Percentiles rank a stretch among this genome's conserved stretches.
These are phyloP conservation scores for Vannuccia rotundouncinata DNA, from an alignment of 2,888 invertebrate species.

Conservation along the genomic window DNA sequence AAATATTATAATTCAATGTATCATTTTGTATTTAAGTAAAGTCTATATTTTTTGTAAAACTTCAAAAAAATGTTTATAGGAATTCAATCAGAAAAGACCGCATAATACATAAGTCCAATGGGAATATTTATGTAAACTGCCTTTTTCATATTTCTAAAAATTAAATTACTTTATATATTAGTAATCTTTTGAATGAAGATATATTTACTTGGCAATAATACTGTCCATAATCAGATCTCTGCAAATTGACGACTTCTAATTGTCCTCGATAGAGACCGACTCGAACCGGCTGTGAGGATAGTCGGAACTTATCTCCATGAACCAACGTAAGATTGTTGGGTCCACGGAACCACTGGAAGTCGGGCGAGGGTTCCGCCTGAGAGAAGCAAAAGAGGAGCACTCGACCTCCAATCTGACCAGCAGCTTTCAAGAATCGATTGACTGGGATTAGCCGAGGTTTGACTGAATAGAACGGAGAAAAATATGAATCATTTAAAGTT, in stretches of 20 bases:
- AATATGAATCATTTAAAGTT: too few species aligned
- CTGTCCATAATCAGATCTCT: slow-evolving; percentile 27
- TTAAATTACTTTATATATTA: too few species aligned
- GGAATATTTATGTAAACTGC: too few species aligned
- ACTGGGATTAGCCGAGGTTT: slow-evolving; percentile 4
- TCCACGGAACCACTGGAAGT: slow-evolving; percentile 30
- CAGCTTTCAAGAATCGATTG: slow-evolving; percentile 23
- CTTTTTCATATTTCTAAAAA: too few species aligned
- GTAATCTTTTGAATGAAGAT: too few species aligned
- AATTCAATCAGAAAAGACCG: too few species aligned
- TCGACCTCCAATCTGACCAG: slow-evolving; percentile 12
- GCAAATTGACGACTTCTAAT: slow-evolving; percentile 23
- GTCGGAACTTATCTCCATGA: slow-evolving; percentile 10
- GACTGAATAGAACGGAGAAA: background rate
- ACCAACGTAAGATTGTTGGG: slow-evolving; percentile 11
- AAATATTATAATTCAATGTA: too few species aligned
- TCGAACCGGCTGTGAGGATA: slow-evolving; percentile 7
- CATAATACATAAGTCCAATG: too few species aligned
- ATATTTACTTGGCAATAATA: slow-evolving; percentile 32
- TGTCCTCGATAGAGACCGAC: slow-evolving; percentile 23
- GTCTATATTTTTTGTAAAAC: too few species aligned
- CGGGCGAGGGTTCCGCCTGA: background rate
- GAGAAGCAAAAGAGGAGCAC: background rate
- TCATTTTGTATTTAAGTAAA: too few species aligned
- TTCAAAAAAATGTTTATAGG: too few species aligned